phyloP scores from a whole-genome alignment of 2,888 invertebrate species.

The Standfussiana lucernea region DNA sequence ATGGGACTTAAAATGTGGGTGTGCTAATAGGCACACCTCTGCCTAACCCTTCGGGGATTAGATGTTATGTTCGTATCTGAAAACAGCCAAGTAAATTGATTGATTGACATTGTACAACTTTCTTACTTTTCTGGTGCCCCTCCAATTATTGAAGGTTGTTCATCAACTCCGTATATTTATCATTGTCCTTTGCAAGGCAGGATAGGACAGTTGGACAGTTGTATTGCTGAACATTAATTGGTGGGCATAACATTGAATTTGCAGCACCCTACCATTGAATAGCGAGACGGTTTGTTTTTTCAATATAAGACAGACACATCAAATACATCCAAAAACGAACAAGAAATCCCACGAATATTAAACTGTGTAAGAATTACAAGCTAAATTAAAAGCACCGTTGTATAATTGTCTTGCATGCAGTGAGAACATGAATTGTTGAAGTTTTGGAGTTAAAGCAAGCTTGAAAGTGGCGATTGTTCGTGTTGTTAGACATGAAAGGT shows the following conservation, averaged over 20 bases:
- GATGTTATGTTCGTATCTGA: too few species aligned
- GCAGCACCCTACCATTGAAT: background rate
- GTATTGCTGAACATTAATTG: too few species aligned
- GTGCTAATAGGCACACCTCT: too few species aligned
- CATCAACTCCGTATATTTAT: background rate
- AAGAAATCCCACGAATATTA: conserved; percentile 56
- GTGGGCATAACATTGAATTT: too few species aligned
- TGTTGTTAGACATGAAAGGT: background rate
- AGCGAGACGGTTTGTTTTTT: background rate
- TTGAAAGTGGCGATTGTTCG: background rate
- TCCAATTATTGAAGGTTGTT: too few species aligned
- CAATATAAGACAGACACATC: background rate
- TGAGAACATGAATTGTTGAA: conserved; percentile 33
- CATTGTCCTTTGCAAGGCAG: background rate
- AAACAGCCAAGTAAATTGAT: too few species aligned
- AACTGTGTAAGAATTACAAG: conserved; percentile 41
- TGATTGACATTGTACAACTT: too few species aligned
- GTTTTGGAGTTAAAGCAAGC: background rate
- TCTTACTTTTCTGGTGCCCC: too few species aligned
- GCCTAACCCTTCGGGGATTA: too few species aligned
- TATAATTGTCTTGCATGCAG: conserved; percentile 29
- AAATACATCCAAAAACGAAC: background rate
- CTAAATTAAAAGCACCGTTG: conserved; percentile 55
- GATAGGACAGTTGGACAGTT: too few species aligned
- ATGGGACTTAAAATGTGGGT: too few species aligned